Evolutionary conservation across 2,888 invertebrate species (phyloP).

Genomic region (Pogonocherus hispidulus): DNA sequence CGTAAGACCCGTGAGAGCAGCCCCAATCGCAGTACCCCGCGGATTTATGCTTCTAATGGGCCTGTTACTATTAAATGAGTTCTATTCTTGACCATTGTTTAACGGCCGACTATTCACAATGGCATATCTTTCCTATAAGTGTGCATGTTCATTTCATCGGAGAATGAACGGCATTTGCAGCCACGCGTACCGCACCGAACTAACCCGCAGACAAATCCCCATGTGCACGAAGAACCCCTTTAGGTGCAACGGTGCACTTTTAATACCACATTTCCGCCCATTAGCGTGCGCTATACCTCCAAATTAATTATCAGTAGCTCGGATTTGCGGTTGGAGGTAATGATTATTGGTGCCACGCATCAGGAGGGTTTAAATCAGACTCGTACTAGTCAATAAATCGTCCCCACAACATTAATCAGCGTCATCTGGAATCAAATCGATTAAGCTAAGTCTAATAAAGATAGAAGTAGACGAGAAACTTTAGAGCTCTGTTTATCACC

Average conservation of each 20-base stretch:
- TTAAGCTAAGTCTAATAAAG: slow-evolving; percentile 34
- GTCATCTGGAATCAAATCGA: slow-evolving; percentile 37
- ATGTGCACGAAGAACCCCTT: no score
- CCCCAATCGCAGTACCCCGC: slow-evolving; percentile 28
- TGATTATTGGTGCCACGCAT: slow-evolving; percentile 39
- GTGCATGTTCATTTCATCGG: no score
- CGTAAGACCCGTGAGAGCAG: slow-evolving; percentile 39
- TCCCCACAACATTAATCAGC: slow-evolving; percentile 39
- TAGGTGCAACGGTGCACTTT: no score
- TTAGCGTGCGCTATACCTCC: no score
- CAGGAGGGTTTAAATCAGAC: slow-evolving; percentile 29
- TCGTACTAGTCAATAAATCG: slow-evolving; percentile 36
- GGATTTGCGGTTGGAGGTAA: slow-evolving; percentile 5
- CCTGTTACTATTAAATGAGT: no score
- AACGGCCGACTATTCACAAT: no score
- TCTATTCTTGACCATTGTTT: no score
- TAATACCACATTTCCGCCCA: no score
- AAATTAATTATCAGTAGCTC: slow-evolving; percentile 17
- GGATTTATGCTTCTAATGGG: slow-evolving; percentile 42
- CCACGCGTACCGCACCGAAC: no score
- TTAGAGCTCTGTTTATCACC: slow-evolving; percentile 23
- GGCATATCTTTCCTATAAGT: no score
- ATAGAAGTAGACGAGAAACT: slow-evolving; percentile 18
- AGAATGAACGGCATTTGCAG: no score
- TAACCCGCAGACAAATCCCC: no score